A percentile compares a stretch with the other conserved stretches of the same genome.
Conservation (phyloP, 2,888 invertebrate species). For the Crioceris asparagi region DNA sequence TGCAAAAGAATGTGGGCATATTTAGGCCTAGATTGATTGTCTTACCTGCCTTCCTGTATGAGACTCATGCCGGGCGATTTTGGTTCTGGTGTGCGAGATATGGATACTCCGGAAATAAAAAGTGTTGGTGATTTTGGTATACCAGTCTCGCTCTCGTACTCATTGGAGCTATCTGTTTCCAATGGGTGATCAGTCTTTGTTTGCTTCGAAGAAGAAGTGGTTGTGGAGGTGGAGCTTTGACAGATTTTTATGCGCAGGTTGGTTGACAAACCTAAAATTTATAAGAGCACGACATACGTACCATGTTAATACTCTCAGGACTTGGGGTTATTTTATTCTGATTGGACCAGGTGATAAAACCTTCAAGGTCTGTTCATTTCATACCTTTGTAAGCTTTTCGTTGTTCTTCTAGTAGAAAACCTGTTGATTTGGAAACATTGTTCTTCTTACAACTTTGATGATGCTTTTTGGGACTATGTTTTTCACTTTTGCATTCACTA, state of each 20-base stretch:
- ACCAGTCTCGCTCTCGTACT: slow-evolving; percentile 47
- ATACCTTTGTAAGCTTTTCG: slow-evolving; percentile 24
- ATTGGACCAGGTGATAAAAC: no score
- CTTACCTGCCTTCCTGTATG: slow-evolving; percentile 32
- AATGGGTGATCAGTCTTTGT: slow-evolving; percentile 27
- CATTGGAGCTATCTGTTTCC: slow-evolving; percentile 43
- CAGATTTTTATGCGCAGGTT: slow-evolving; percentile 38
- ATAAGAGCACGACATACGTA: no score
- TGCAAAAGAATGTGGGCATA: no score
- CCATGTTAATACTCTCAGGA: no score
- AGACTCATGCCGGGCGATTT: slow-evolving; percentile 36
- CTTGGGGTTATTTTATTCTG: no score
- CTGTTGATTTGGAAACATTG: slow-evolving; percentile 35
- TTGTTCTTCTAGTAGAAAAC: slow-evolving; percentile 32
- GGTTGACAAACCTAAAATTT: slow-evolving; percentile 24
- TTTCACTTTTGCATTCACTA: slow-evolving; percentile 29
- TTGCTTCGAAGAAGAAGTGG: slow-evolving; percentile 20
- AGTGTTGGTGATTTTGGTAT: slow-evolving; percentile 46
- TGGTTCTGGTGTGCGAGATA: slow-evolving; percentile 44
- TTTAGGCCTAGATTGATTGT: no score
- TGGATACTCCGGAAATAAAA: slow-evolving; percentile 48
- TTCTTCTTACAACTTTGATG: slow-evolving; percentile 25
- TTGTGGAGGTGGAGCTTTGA: slow-evolving; percentile 19
- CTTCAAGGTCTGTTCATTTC: no score
- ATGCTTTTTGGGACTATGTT: slow-evolving; percentile 30